Evolutionary conservation across 92 coral and sea anemone genomes (phyloP).

Genomic region (Bergia sp.): DNA sequence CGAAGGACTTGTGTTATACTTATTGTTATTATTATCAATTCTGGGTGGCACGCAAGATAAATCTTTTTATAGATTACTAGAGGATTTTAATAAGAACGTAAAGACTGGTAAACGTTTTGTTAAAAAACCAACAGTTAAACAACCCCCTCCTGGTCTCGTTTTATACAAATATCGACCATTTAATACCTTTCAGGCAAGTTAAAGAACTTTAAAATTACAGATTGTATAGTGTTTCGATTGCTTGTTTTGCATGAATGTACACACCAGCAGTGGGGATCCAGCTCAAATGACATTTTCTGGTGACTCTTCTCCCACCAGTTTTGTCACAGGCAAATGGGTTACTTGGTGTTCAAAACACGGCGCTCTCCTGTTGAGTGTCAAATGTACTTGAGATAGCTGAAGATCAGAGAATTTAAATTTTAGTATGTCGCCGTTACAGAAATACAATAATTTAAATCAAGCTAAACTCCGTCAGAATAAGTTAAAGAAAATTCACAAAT

Average conservation of each 20-base stretch:
- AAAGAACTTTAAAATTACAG: neutral
- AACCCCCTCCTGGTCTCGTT: neutral
- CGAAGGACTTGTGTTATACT: neutral
- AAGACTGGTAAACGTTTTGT: slow-evolving; percentile 6
- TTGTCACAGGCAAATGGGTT: neutral
- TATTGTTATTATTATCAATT: slow-evolving; percentile 10
- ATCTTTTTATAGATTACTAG: neutral
- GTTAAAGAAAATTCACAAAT: neutral
- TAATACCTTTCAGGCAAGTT: slow-evolving; percentile 11
- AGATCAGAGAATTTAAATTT: neutral
- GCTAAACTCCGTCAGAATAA: no score
- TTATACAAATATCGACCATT: slow-evolving; percentile 11
- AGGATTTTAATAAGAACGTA: slow-evolving; percentile 8
- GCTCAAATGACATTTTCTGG: slow-evolving; percentile 9
- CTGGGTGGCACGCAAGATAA: neutral
- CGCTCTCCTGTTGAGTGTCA: neutral
- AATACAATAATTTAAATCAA: no score
- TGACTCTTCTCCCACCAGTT: slow-evolving; percentile 30
- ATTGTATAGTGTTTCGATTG: neutral
- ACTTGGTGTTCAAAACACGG: slow-evolving; percentile 6
- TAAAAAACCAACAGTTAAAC: slow-evolving; percentile 1
- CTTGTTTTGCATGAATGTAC: slow-evolving; percentile 20
- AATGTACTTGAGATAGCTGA: neutral
- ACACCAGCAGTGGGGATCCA: neutral
- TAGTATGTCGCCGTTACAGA: neutral